Evolutionary conservation across 1,140 invertebrate species (phyloP).

Genomic region (Drosophila bipectinata): DNA sequence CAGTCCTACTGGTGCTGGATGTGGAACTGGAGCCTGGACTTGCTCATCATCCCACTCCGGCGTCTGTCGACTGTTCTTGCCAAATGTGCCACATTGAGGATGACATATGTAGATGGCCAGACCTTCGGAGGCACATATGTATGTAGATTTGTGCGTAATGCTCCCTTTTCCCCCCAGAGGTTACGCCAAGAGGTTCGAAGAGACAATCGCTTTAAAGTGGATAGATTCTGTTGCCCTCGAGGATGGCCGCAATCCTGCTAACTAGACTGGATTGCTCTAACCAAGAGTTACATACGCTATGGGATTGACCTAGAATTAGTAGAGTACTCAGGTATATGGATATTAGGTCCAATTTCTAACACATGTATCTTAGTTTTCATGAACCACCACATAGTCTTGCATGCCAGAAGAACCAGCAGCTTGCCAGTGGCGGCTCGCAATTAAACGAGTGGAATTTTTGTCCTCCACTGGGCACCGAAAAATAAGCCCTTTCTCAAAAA

Average conservation of each 20-base stretch:
- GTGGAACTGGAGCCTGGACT: slow-evolving; percentile 3
- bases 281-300: too few relatives aligned
- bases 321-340: not conserved
- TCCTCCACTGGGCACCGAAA: slow-evolving; percentile 22
- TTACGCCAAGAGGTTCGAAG: not conserved
- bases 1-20: slow-evolving; percentile 9
- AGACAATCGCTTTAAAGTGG: not conserved
- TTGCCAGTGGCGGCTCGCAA: slow-evolving; percentile 9
- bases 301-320: too few relatives aligned
- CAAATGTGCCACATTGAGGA: slow-evolving; percentile 38
- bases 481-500: slow-evolving; percentile 10
- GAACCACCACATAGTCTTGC: not conserved
- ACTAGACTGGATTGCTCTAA: not conserved
- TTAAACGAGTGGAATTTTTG: slow-evolving; percentile 46
- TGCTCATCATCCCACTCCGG: slow-evolving; percentile 18
- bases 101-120: slow-evolving; percentile 6
- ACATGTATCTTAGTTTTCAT: not conserved
- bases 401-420: not conserved
- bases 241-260: not conserved
- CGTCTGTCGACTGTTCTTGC: slow-evolving; percentile 17
- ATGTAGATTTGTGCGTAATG: slow-evolving; percentile 1
- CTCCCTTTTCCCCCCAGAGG: not conserved
- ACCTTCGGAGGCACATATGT: not conserved
- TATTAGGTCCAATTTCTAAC: not conserved
- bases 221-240: not conserved